Evolutionary conservation across 2,113 vertebrate genomes (phyloP).

Genomic region (Pachyramphus minor): DNA sequence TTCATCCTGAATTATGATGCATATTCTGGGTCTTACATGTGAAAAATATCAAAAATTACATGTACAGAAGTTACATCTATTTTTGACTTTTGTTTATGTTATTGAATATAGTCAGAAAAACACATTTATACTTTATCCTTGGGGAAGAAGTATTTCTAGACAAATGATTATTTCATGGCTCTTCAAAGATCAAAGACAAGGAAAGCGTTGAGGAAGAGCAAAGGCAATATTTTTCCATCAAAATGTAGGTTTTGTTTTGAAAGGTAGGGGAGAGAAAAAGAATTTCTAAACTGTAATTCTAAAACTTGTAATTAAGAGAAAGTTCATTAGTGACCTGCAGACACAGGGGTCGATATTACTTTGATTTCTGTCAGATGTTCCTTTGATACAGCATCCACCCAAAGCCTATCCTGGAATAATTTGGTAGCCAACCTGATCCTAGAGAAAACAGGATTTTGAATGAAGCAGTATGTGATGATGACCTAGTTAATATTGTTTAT

Average conservation of each 20-base stretch:
- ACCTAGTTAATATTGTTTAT: neutral
- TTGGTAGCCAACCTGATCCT: neutral
- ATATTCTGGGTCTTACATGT: conserved; percentile 8
- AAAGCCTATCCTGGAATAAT: neutral
- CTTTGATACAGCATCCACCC: neutral
- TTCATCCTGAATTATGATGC: conserved; percentile 53
- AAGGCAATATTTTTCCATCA: neutral
- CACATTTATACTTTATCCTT: conserved; percentile 16
- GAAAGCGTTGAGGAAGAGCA: neutral
- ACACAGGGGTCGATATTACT: neutral
- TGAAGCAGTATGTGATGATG: neutral
- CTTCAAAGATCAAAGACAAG: conserved; percentile 29
- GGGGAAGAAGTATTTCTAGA: conserved; percentile 40
- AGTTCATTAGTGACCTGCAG: neutral
- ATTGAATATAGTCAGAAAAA: neutral
- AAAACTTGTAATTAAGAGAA: neutral
- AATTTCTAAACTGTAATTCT: neutral
- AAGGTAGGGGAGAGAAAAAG: neutral
- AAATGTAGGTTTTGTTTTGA: neutral
- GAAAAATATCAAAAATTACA: conserved; percentile 4
- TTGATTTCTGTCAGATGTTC: neutral
- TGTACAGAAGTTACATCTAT: neutral
- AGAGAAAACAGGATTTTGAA: neutral
- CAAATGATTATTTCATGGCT: conserved; percentile 43
- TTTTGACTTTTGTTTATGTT: neutral